phyloP scores from a whole-genome alignment of 2,797 vertebrate genomes.

The Hydrophis major region DNA sequence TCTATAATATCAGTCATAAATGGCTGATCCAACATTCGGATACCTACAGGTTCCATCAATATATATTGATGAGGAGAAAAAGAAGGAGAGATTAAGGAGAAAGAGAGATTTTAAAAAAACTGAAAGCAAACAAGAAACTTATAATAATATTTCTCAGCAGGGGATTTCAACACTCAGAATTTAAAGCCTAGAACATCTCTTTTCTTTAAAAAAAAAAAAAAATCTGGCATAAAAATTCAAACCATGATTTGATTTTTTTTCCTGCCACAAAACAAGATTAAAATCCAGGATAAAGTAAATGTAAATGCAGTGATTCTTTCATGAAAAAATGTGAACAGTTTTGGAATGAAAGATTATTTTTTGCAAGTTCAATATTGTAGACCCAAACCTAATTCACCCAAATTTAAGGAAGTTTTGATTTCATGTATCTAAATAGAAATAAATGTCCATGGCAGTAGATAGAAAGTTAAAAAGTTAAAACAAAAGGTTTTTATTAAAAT shows the following conservation, averaged over 20 bases:
- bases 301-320: background rate
- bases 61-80: background rate
- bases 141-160: background rate
- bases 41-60: conserved; percentile 75
- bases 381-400: background rate
- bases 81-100: background rate
- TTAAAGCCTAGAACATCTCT: background rate
- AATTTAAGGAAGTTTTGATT: background rate
- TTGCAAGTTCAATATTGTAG: background rate
- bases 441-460: background rate
- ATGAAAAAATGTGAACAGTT: background rate
- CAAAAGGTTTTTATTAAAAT: background rate
- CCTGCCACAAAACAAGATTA: conserved; percentile 4
- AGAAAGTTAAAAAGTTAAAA: background rate
- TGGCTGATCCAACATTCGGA: conserved; percentile 97
- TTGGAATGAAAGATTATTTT: background rate
- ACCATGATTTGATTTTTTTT: background rate
- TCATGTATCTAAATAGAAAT: background rate
- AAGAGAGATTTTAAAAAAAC: background rate
- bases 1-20: conserved; percentile 99
- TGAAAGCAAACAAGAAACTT: background rate
- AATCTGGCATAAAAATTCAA: background rate
- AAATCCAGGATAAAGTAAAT: background rate
- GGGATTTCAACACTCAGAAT: background rate
- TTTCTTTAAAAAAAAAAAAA: background rate